Evolutionary conservation across 30 jellyfish, hydroid and myxozoan species (phyloP).

Genomic region (Rhopilema esculentum): DNA sequence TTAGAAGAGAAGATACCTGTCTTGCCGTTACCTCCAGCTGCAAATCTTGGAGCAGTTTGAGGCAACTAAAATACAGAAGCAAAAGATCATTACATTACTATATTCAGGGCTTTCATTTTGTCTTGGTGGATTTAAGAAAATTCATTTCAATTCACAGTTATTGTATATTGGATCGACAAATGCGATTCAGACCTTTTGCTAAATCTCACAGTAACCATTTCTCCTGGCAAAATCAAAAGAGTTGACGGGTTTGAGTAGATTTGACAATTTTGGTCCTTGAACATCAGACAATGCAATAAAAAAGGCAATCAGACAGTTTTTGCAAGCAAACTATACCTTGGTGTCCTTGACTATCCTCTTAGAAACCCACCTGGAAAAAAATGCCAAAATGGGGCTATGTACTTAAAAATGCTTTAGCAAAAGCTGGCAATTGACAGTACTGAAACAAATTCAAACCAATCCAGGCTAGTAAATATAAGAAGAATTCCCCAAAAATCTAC

Average conservation of each 20-base stretch:
- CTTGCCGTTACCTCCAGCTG: neutral
- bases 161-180: too few species aligned
- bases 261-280: neutral
- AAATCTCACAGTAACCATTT: too few species aligned
- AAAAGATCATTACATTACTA: too few species aligned
- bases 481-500: too few species aligned
- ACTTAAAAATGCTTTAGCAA: neutral
- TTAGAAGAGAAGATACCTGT: neutral
- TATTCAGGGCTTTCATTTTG: too few species aligned
- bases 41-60: neutral
- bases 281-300: neutral
- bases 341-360: neutral
- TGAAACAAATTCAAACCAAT: neutral
- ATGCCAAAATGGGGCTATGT: neutral
- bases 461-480: too few species aligned
- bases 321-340: neutral
- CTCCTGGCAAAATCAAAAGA: neutral
- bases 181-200: too few species aligned
- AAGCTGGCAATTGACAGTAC: neutral
- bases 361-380: neutral
- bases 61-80: neutral
- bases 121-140: too few species aligned
- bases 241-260: neutral
- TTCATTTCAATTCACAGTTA: neutral
- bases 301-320: neutral